Base-by-base conservation (phyloP, 2,113 vertebrate species). In the Petromus typicus region DNA sequence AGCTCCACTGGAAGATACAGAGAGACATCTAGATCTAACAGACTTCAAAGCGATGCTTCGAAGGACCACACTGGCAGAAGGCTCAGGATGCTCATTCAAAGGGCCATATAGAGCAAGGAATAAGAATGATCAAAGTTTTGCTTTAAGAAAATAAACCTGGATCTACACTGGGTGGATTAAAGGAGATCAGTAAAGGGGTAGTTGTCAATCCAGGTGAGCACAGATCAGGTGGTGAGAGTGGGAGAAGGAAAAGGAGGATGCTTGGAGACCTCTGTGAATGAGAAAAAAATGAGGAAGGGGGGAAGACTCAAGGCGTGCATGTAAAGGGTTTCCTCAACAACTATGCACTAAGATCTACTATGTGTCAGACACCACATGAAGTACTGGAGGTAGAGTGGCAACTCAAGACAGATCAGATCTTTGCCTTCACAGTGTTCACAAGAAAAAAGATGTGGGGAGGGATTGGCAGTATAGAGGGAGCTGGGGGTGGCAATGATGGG, bases 361-460 rank as follows among this genome's bases (percentile, higher is more conserved):
- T 18, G 66, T 90, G 92, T 34, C 86, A 93, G 90, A 79, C 11
- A 57, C 34, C 51, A 82, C 37, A 75, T 37, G 27, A 92, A 75
- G 20, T 56, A 43, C 57, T 40, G 73, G 80, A 92, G 63, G 67
- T 37, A 93, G 1, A 83, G 14, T 17, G 80, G 78, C 25, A 67
- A 95, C 63, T 88, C 43, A 63, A 63, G 82, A 86, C 22, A 95
- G 51, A 71, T 40, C 9, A 43, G 64, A 11, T 83, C 32, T 34
- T 32, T 80, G 73, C 23, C 40, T 64, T 91, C 16, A 6, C 5
- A 23, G 56, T 37, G 54, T 59, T 85, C 23, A 63, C 17, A 73
- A 37, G 43, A 27, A n/a, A 66, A 71, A 16, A 85, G 54, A 59
- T 25, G 37, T 54, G 73, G 20, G 25, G 43, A 57, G 59, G 34